phyloP scores from a whole-genome alignment of 2,797 vertebrate genomes.

The Corythornis leucogaster region DNA sequence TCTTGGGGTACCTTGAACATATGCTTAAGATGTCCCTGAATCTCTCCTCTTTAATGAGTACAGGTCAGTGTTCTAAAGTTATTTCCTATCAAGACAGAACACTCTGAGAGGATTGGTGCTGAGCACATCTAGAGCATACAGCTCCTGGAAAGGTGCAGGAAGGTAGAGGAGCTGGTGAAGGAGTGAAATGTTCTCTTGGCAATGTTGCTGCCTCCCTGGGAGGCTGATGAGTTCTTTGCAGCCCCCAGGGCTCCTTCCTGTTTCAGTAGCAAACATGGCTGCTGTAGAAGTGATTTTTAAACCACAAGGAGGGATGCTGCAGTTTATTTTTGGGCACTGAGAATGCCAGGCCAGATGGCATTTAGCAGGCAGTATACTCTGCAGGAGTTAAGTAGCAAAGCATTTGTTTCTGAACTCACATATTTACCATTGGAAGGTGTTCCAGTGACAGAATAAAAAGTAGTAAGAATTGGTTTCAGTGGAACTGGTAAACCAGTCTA shows the following conservation, averaged over 20 bases:
- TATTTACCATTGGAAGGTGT: neutral
- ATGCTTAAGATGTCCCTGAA: neutral
- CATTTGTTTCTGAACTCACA: neutral
- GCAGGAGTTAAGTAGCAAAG: conserved; percentile 1
- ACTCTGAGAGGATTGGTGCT: neutral
- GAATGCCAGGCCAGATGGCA: neutral
- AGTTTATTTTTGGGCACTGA: neutral
- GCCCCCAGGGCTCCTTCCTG: neutral
- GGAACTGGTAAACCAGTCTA: neutral
- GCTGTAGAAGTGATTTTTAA: neutral
- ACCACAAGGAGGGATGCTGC: neutral
- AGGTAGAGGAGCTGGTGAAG: neutral
- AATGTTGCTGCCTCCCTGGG: neutral
- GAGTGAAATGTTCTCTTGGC: neutral
- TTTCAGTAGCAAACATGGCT: neutral
- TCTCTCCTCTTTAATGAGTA: neutral
- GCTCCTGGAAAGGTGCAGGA: neutral
- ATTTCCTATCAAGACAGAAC: neutral
- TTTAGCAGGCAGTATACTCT: conserved; percentile 5
- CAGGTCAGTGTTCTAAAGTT: neutral
- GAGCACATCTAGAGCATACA: neutral
- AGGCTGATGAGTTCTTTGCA: neutral
- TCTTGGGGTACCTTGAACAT: neutral
- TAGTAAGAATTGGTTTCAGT: neutral
- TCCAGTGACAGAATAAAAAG: neutral